Percentiles rank a stretch among this genome's conserved stretches.
These are phyloP conservation scores for Lagothrix lagotricha DNA, from an alignment of 2,797 vertebrate species.

Conservation along the genomic window DNA sequence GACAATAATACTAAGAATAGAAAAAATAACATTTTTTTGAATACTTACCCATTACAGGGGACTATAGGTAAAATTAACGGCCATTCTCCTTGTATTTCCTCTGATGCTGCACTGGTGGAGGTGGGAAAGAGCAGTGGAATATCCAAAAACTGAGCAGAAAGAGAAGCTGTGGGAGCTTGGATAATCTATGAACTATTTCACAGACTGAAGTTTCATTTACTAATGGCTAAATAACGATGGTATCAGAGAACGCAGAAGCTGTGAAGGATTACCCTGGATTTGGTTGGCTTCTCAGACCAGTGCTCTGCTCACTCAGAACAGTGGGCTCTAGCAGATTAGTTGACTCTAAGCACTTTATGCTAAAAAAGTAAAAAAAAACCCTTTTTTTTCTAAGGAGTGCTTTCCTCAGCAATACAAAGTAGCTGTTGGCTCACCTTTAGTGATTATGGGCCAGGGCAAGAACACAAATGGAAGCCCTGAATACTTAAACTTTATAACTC, in stretches of 20 bases:
- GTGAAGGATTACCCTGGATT: background rate
- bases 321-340: background rate
- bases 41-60: background rate
- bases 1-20: background rate
- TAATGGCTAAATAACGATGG: fast-evolving
- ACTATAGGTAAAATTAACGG: background rate
- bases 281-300: background rate
- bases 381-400: background rate
- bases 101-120: background rate
- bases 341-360: background rate
- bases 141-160: background rate
- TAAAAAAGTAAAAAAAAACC: background rate
- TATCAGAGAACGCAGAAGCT: background rate
- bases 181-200: background rate
- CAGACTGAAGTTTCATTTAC: background rate
- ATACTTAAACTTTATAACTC: background rate
- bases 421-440: background rate
- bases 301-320: background rate
- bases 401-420: background rate
- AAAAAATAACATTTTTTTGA: background rate
- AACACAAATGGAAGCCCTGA: background rate
- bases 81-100: background rate
- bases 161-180: background rate
- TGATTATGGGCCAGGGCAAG: background rate
- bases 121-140: background rate